Evolutionary conservation across 2,797 vertebrate species (phyloP), one percentile per base, ranked within the genome.

Genomic region (Allenopithecus nigroviridis): DNA sequence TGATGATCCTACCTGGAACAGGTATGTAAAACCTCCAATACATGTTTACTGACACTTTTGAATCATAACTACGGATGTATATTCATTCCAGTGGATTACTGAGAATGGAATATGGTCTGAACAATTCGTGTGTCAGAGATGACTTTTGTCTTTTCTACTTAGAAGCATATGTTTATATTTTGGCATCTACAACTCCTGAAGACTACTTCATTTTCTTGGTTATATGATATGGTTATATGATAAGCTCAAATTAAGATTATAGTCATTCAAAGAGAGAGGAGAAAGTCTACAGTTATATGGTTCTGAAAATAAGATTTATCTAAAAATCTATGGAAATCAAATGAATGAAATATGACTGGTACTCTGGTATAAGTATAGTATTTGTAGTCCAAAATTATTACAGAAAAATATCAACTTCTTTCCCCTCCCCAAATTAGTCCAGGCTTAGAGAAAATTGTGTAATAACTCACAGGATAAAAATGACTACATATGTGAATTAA

Each of bases 1-100:
- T 97, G 97, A 96, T 95, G 96, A 97, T 98, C 94, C 94, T 98
- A 83, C 91, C 95, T 97, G 95, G 97, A 98, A 85, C 68, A 98
- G 97, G 98, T 98, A 98, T 30, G 98, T 97, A 97, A 97, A 98
- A 91, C 74, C 72, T n/a, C 72, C 72, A 46, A 13, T 53, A 4
- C 8, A 1, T 81, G 33, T 1, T 39, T 57, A n/a, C 7, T 1
- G 0, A 1, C 10, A 5, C 7, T 84, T 59, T 57, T 78, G 36
- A 78, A 50, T 16, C 39, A 4, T 33, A 5, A 26, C 0, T 41
- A 0, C 68, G 24, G 50, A 0, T 86, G 21, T 1, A 9, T 5
- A 28, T 48, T 2, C 33, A 22, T 17, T 12, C n/a, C 0, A 8
- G 0, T 81, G 21, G 36, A 90, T 70, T 53, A 84, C 16, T 81